phyloP scores from a whole-genome alignment of 1,140 invertebrate genomes.

The Campoletis sonorensis region DNA sequence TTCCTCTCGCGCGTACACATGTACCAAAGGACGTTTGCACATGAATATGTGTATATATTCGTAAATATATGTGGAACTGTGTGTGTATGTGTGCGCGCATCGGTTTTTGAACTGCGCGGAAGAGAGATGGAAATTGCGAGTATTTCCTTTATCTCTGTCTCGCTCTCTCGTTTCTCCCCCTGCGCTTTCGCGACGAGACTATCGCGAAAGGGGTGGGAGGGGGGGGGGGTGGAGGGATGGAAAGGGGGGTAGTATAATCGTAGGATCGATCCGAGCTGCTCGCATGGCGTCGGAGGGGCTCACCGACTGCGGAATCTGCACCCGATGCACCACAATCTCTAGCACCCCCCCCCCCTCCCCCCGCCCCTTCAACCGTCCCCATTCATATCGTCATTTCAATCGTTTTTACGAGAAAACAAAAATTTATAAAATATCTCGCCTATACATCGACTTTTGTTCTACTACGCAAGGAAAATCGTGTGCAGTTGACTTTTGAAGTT shows the following conservation, averaged over 20 bases:
- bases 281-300: neutral
- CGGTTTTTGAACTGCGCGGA: conserved; percentile 18
- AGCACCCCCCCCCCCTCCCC: neutral
- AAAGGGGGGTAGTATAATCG: conserved; percentile 31
- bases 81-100: neutral
- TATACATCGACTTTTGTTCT: neutral
- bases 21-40: neutral
- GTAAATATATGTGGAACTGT: no score
- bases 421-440: neutral
- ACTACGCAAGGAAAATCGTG: no score
- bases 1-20: conserved; percentile 21
- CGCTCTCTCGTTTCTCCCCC: neutral
- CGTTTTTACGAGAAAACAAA: neutral
- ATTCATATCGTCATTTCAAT: neutral
- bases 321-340: conserved; percentile 20
- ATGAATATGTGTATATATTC: neutral
- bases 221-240: neutral
- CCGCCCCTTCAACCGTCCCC: no score
- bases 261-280: conserved; percentile 37
- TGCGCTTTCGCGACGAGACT: conserved; percentile 6
- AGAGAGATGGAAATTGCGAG: conserved; percentile 13
- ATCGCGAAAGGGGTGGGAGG: neutral
- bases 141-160: neutral
- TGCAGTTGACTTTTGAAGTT: no score
- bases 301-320: neutral